Evolutionary conservation across 2,113 vertebrate genomes (phyloP).

Genomic region (Anas platyrhynchos): DNA sequence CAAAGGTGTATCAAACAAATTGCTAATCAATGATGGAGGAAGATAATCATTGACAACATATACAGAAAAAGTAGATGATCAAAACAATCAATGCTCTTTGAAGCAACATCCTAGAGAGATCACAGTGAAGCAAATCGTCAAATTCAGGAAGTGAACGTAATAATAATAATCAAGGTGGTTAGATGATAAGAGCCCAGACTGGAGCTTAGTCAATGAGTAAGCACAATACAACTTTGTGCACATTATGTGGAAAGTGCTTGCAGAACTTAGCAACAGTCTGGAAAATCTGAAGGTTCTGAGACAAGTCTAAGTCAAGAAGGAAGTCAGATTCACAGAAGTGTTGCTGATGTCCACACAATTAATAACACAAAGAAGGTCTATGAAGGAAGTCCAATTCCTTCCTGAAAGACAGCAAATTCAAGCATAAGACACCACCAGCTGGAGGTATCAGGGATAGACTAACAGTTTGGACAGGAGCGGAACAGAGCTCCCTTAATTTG

Average conservation of each 20-base stretch:
- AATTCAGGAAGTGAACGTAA: not conserved
- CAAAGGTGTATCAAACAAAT: not conserved
- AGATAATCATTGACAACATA: not conserved
- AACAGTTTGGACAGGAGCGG: not conserved
- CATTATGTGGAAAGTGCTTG: not conserved
- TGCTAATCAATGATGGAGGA: not conserved
- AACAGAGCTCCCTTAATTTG: not conserved
- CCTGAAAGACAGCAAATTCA: not conserved
- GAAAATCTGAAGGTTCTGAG: not conserved
- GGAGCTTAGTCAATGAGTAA: not conserved
- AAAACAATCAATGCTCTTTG: not conserved
- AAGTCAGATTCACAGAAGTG: not conserved
- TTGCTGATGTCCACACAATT: not conserved
- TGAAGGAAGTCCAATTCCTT: not conserved
- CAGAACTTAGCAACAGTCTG: not conserved
- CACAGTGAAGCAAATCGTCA: not conserved
- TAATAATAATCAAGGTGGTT: not conserved
- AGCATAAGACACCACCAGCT: not conserved
- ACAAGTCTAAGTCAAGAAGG: not conserved
- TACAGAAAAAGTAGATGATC: not conserved
- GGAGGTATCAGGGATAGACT: not conserved
- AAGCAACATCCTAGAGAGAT: not conserved
- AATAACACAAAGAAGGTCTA: not conserved
- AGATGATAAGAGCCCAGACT: not conserved
- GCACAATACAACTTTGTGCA: not conserved